Conservation (phyloP, 2,888 invertebrate genomes). For the Belgica antarctica region DNA sequence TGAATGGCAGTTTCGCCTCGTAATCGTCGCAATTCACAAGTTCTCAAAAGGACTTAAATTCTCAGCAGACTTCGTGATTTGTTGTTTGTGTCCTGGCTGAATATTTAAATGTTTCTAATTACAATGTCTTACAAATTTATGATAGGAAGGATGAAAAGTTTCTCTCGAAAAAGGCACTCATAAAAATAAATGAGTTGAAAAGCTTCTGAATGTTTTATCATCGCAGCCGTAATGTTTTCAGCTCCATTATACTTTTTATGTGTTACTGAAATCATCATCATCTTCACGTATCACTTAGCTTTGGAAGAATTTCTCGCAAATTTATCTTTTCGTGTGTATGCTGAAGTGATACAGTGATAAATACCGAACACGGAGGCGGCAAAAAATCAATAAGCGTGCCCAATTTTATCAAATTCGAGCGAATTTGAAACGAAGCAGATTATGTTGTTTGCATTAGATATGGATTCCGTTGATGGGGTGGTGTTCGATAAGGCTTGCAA, state of each 20-base stretch:
- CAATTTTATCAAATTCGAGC: not conserved
- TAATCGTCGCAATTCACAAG: slow-evolving; percentile 14
- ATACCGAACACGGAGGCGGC: not conserved
- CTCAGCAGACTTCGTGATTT: slow-evolving; percentile 7
- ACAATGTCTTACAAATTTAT: slow-evolving; percentile 15
- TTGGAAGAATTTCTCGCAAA: too few relatives aligned
- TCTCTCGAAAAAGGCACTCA: not conserved
- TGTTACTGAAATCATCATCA: not conserved
- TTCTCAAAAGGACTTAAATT: slow-evolving; percentile 4
- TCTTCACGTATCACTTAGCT: not conserved
- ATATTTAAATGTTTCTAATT: slow-evolving; percentile 15
- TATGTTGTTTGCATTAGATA: not conserved
- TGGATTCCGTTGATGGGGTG: not conserved
- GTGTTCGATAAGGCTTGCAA: too few relatives aligned
- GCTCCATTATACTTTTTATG: not conserved
- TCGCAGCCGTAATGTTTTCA: not conserved
- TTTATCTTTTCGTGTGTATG: slow-evolving; percentile 3
- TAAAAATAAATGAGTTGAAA: not conserved
- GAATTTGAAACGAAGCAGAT: not conserved
- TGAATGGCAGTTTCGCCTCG: too few relatives aligned
- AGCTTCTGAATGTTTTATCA: not conserved
- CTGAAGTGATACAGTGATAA: slow-evolving; percentile 7
- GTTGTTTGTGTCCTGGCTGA: not conserved
- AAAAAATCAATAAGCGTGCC: slow-evolving; percentile 17
- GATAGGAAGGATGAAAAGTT: slow-evolving; percentile 12